Percentiles rank a stretch among this genome's conserved stretches.
Evolutionary conservation across 2,113 vertebrate genomes (phyloP).

Genomic region (Fukomys damarensis): DNA sequence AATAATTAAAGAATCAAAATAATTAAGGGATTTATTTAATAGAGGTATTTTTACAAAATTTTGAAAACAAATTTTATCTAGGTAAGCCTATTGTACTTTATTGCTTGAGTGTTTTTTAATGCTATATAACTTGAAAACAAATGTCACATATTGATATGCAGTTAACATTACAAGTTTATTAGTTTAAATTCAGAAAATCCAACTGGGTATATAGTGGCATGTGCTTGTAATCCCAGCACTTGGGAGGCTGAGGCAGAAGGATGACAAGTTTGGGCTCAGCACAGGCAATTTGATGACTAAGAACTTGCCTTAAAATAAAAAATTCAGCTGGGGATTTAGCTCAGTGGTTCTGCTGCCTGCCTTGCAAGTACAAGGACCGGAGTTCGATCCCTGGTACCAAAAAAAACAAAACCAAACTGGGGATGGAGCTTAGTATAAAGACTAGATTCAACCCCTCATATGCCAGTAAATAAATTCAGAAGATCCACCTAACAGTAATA

Average conservation of each 20-base stretch:
- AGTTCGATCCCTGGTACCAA: no score
- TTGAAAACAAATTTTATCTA: not conserved
- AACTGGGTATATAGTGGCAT: not conserved
- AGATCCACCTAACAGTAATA: not conserved
- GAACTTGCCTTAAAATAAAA: not conserved
- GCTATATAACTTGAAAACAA: not conserved
- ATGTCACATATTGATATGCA: not conserved
- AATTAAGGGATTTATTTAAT: not conserved
- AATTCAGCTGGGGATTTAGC: no score
- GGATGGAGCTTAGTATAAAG: not conserved
- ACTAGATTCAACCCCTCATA: not conserved
- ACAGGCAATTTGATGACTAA: not conserved
- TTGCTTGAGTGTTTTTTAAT: not conserved
- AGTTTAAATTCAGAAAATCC: slow-evolving; percentile 28
- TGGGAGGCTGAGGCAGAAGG: not conserved
- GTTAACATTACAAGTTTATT: not conserved
- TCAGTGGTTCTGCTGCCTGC: no score
- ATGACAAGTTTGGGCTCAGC: not conserved
- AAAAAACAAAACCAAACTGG: no score
- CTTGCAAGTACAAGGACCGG: no score
- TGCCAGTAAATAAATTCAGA: not conserved
- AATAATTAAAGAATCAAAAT: slow-evolving; percentile 20
- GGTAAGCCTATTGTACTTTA: not conserved
- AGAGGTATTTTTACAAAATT: not conserved
- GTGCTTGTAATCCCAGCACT: not conserved